phyloP scores from a whole-genome alignment of 1,140 invertebrate species.

The Cyclina sinensis region DNA sequence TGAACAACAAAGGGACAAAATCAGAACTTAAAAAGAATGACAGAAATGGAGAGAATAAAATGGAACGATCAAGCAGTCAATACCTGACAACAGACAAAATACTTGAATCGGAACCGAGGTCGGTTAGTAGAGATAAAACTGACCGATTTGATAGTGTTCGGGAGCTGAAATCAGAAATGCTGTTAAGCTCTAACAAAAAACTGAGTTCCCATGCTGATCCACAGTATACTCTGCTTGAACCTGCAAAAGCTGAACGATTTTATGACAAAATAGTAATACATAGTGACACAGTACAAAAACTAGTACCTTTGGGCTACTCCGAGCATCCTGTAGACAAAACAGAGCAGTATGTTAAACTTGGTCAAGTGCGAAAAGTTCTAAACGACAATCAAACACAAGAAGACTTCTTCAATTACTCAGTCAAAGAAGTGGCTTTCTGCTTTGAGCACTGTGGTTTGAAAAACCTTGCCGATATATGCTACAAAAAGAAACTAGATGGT shows the following conservation, averaged over 20 bases:
- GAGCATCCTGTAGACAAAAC: neutral
- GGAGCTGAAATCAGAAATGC: too few species aligned
- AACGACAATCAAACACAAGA: neutral
- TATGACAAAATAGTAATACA: neutral
- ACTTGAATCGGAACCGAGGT: too few species aligned
- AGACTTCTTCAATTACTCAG: constrained; percentile 33
- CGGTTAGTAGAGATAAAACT: too few species aligned
- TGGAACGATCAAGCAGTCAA: too few species aligned
- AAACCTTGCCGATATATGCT: neutral
- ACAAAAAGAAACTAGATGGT: constrained; percentile 22
- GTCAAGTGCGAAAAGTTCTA: neutral
- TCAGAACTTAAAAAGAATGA: too few species aligned
- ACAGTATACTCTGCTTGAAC: neutral
- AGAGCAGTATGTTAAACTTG: neutral
- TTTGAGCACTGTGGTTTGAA: constrained; percentile 13
- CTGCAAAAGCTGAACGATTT: neutral
- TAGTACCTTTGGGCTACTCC: neutral
- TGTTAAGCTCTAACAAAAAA: neutral
- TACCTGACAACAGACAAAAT: too few species aligned
- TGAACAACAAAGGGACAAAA: too few species aligned
- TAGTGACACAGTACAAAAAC: neutral
- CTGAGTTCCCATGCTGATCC: neutral
- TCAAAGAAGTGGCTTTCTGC: constrained; percentile 5
- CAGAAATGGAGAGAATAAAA: too few species aligned
- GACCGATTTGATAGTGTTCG: too few species aligned